These are phyloP conservation scores for Tortrix viridana DNA, from an alignment of 2,888 invertebrate species.

Conservation along the genomic window DNA sequence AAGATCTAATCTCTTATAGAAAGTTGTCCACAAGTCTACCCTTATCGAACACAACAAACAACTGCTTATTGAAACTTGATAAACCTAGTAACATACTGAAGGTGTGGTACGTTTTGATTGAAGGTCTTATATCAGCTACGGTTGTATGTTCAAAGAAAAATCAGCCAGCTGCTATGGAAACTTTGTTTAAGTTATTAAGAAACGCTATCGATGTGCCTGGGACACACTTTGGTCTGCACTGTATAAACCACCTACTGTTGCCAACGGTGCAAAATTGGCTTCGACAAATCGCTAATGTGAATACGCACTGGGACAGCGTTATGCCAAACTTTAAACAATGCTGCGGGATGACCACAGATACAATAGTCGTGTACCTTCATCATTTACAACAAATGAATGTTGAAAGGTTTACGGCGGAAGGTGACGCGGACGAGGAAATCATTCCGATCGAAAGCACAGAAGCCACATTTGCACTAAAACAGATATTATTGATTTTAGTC, in stretches of 20 bases:
- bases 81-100: slow-evolving; percentile 92
- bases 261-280: slow-evolving; percentile 98
- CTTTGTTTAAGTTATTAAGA: slow-evolving; percentile 92
- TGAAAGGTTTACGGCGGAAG: slow-evolving; percentile 67
- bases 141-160: slow-evolving; percentile 95
- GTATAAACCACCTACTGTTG: slow-evolving; percentile 94
- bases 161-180: slow-evolving; percentile 94
- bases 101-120: slow-evolving; percentile 95
- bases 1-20: slow-evolving; percentile 87
- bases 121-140: slow-evolving; percentile 92
- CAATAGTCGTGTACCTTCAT: slow-evolving; percentile 93
- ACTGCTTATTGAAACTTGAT: slow-evolving; percentile 87
- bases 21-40: slow-evolving; percentile 83
- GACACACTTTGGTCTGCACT: slow-evolving; percentile 94
- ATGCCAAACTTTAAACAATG: slow-evolving; percentile 97
- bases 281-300: slow-evolving; percentile 88
- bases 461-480: slow-evolving; percentile 91
- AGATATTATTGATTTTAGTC: slow-evolving; percentile 92
- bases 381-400: slow-evolving; percentile 87
- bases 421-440: slow-evolving; percentile 67
- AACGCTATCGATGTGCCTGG: slow-evolving; percentile 92
- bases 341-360: slow-evolving; percentile 95
- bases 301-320: slow-evolving; percentile 89
- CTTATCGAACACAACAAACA: slow-evolving; percentile 75
- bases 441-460: slow-evolving; percentile 84